Base-by-base conservation (phyloP, 2,888 invertebrate species). In the Yponomeuta evonymella region DNA sequence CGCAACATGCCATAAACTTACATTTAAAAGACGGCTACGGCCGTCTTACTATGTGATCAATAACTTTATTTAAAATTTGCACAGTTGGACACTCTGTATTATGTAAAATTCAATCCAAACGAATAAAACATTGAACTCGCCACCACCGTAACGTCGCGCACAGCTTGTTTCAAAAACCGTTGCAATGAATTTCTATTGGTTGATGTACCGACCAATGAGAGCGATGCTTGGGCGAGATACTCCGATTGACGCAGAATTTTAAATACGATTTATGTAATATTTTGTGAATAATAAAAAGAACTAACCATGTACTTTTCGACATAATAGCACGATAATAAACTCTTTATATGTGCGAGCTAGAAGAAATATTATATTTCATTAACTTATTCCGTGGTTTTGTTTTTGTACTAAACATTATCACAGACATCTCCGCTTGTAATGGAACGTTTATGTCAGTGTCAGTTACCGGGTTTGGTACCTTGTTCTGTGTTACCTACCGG, bases 141-240 rank as follows among this genome's bases (percentile, higher is more conserved):
- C 84, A 89, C 88, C 88, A 89, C 88, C 88, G 85, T 87, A 70
- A 72, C 64, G 70, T 70, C 51, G 70, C 71, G 79, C 85, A 82
- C 79, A 85, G 83, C 82, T 86, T 15, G 36, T 58, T 58, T 83
- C 81, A 85, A 89, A 90, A 91, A 90, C 91, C 91, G 91, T 91
- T 91, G 78, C 79, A 82, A 86, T 83, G 74, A 84, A 83, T 81
- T 83, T 81, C 78, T 78, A 89, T 87, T 89, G 88, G 89, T 75
- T 72, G 66, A 68, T 66, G 23, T 72, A 75, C 73, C 71, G 76
- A 73, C 90, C 87, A 88, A 89, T 86, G 72, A 74, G 70, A 73
- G 72, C 70, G 72, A 78, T 75, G 76, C 73, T 75, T 75, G 72
- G 67, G 73, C 72, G 51, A 69, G 69, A 73, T 81, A 78, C 82